These are phyloP conservation scores for Hemicrepidius hirtus DNA, from an alignment of 2,888 invertebrate genomes.

Conservation along the genomic window DNA sequence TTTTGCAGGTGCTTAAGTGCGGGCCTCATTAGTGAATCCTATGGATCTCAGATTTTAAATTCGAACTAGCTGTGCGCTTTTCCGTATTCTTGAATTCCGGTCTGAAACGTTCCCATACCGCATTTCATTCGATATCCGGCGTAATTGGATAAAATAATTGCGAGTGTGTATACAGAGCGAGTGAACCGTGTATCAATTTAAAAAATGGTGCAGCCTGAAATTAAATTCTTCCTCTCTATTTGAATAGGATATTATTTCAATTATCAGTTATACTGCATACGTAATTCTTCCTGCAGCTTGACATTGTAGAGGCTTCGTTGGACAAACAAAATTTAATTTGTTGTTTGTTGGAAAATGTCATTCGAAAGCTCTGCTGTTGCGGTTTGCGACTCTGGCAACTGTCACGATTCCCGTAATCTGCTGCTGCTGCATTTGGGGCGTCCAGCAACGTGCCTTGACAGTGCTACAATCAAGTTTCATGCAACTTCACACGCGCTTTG, in stretches of 20 bases:
- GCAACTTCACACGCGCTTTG: conserved; percentile 46
- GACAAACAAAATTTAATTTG: conserved; percentile 61
- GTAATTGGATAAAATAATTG: conserved; percentile 69
- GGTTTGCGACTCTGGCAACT: conserved; percentile 56
- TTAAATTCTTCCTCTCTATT: conserved; percentile 67
- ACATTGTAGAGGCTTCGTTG: conserved; percentile 53
- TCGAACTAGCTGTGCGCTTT: conserved; percentile 61
- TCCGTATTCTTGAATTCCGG: conserved; percentile 63
- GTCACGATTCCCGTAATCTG: conserved; percentile 58
- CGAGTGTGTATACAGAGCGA: conserved; percentile 61
- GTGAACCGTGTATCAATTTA: conserved; percentile 63
- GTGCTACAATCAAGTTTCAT: conserved; percentile 54
- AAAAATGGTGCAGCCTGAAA: conserved; percentile 60
- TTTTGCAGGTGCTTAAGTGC: conserved; percentile 42
- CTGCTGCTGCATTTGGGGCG: conserved; percentile 50
- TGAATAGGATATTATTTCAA: conserved; percentile 66
- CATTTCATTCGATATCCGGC: conserved; percentile 64
- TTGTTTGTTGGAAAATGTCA: conserved; percentile 58
- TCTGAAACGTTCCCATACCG: conserved; percentile 63
- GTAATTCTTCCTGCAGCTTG: conserved; percentile 53
- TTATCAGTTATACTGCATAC: conserved; percentile 61
- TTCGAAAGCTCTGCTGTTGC: conserved; percentile 49
- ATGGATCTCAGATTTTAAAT: conserved; percentile 58
- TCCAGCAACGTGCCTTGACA: conserved; percentile 47
- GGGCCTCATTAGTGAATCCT: conserved; percentile 56